Evolutionary conservation across 2,888 invertebrate species (phyloP).

Genomic region (Pollenia angustigena): DNA sequence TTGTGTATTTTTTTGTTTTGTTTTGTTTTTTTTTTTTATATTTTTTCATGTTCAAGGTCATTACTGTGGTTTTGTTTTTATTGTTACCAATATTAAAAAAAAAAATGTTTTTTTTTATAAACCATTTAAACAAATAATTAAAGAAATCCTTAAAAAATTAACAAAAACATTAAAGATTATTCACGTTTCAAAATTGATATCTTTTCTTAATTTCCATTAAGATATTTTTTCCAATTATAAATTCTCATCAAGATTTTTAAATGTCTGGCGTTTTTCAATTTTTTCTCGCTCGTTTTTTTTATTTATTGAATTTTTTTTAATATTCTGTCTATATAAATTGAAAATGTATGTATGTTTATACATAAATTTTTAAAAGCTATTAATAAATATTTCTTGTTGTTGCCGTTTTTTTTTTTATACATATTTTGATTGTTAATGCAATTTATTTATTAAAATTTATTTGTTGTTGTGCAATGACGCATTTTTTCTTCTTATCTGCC

Average conservation of each 20-base stretch:
- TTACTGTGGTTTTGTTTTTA: slow-evolving; percentile 36
- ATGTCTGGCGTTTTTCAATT: slow-evolving; percentile 62
- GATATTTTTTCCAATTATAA: slow-evolving; percentile 65
- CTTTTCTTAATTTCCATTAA: slow-evolving; percentile 57
- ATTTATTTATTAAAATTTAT: slow-evolving; percentile 55
- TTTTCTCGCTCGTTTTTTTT: slow-evolving; percentile 32
- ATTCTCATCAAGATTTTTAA: slow-evolving; percentile 66
- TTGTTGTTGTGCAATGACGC: slow-evolving; percentile 56
- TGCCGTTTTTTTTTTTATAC: slow-evolving; percentile 10
- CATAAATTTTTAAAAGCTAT: slow-evolving; percentile 64
- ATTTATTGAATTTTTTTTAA: slow-evolving; percentile 55
- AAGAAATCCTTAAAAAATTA: slow-evolving; percentile 26
- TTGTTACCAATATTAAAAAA: slow-evolving; percentile 28
- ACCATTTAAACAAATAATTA: slow-evolving; percentile 35
- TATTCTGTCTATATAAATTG: slow-evolving; percentile 55
- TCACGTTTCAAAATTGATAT: slow-evolving; percentile 42
- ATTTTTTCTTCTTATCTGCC: slow-evolving; percentile 66
- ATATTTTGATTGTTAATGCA: slow-evolving; percentile 55
- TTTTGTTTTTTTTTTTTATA: background rate
- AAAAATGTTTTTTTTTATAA: background rate
- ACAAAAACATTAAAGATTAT: slow-evolving; percentile 27
- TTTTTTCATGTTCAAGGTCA: slow-evolving; percentile 70
- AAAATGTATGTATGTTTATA: slow-evolving; percentile 20
- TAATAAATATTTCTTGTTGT: slow-evolving; percentile 47
- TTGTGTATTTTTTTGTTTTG: background rate